phyloP scores from a whole-genome alignment of 2,797 vertebrate genomes.

The Periophthalmus magnuspinnatus region DNA sequence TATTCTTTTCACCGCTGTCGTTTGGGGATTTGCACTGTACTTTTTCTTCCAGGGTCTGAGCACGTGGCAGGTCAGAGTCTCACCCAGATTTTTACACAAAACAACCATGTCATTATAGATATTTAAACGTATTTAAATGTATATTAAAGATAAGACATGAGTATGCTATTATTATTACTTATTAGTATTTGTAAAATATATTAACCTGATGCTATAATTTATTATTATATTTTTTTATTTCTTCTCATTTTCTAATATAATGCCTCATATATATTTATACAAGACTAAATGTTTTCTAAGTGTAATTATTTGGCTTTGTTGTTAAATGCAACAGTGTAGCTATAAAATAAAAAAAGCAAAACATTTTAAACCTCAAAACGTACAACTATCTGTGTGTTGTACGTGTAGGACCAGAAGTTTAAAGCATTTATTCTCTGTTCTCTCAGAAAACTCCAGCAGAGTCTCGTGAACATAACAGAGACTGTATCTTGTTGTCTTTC shows the following conservation, averaged over 20 bases:
- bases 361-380: background rate
- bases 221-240: no score
- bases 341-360: no score
- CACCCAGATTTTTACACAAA: background rate
- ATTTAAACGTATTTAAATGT: no score
- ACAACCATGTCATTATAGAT: background rate
- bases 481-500: slow-evolving; percentile 93
- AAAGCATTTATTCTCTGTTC: background rate
- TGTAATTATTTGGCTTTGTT: no score
- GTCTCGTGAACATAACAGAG: slow-evolving; percentile 94
- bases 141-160: no score
- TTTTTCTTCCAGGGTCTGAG: slow-evolving; percentile 99
- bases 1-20: slow-evolving; percentile 90
- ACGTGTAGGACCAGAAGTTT: background rate
- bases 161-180: no score
- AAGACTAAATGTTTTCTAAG: no score
- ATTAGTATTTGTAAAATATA: no score
- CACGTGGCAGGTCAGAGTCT: slow-evolving; percentile 91
- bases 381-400: background rate
- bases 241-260: no score
- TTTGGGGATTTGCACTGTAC: slow-evolving; percentile 94
- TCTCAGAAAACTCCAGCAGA: slow-evolving; percentile 94
- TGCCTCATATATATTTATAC: no score
- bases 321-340: no score
- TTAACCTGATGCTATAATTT: no score